phyloP scores from a whole-genome alignment of 2,888 invertebrate genomes.

The Liposcelis brunnea region DNA sequence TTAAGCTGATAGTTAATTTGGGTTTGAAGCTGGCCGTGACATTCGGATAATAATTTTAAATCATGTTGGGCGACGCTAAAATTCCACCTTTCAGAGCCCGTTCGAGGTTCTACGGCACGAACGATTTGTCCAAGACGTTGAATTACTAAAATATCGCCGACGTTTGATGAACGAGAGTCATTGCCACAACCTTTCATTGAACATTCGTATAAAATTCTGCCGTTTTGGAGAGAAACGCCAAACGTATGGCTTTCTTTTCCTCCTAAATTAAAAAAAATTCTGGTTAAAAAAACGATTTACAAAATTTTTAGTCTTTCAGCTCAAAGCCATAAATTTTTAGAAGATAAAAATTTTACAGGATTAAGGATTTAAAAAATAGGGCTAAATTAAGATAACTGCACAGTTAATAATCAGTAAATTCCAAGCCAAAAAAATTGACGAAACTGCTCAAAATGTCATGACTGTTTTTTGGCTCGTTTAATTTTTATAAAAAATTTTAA shows the following conservation, averaged over 20 bases:
- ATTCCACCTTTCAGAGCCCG: slow-evolving; percentile 87
- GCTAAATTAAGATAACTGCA: too few species aligned
- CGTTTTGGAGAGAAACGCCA: slow-evolving; percentile 61
- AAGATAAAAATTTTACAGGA: too few species aligned
- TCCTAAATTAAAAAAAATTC: slow-evolving; percentile 31
- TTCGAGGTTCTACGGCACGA: slow-evolving; percentile 71
- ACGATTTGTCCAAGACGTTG: slow-evolving; percentile 73
- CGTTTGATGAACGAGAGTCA: slow-evolving; percentile 29
- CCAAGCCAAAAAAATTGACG: too few species aligned
- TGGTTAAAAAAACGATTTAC: too few species aligned
- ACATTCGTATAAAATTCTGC: slow-evolving; percentile 61
- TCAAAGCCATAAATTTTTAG: too few species aligned
- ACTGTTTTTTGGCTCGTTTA: too few species aligned
- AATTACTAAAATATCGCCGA: slow-evolving; percentile 46
- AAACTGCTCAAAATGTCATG: too few species aligned
- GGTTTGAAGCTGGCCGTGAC: slow-evolving; percentile 18
- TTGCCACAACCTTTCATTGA: slow-evolving; percentile 53
- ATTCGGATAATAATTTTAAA: slow-evolving; percentile 33
- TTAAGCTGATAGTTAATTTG: slow-evolving; percentile 35
- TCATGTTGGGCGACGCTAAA: slow-evolving; percentile 87
- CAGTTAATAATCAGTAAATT: too few species aligned
- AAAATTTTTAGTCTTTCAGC: background rate
- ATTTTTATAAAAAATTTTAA: too few species aligned
- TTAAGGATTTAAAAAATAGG: too few species aligned
- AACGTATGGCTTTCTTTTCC: slow-evolving; percentile 74